Base-by-base conservation (phyloP, 2,888 invertebrate species). In the Eupithecia centaureata region DNA sequence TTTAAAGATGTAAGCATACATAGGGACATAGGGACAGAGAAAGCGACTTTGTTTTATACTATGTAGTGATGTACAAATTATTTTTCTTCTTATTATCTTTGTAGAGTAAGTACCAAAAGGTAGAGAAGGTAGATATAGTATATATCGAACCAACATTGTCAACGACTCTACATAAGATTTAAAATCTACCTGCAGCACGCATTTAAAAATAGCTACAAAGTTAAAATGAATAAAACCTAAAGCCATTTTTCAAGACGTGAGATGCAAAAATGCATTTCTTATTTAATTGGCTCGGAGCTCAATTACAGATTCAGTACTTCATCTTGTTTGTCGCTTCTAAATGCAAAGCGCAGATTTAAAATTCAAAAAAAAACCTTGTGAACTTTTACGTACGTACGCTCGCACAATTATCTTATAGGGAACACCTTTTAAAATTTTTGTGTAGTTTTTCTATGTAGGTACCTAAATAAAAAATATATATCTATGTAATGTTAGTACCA, bases 281-380 rank as follows among this genome's bases (percentile, higher is more conserved):
- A 64, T 67, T 68, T 70, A 73, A 73, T 73, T 73, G 73, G 70
- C 60, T 22, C 35, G 67, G 58, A 67, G 68, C 63, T 64, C 67
- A 62, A 67, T 70, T 63, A 63, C 61, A 32, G 12, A 5, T 22
- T 15, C 28, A 32, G 13, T 32, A 57, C 32, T 57, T 22, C 22
- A 57, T 57, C 32, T 57, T 57, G 22, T 57, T 22, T 30, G 30
- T 8, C 18, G 10, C 57, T 57, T 56, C 30, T 57, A 68, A 65
- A 69, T 72, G 72, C 70, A 70, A 70, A 70, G 66, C 65, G 38
- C 65, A 22, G 65, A 63, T 67, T 70, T 32, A 52, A 71, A 61
- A 70, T 70, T 13, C 22, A 61, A 52, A 56, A 68, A 38, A 58
- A 54, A 59, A 15, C 22, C 35, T 54, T 54, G 25, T 52, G 35